phyloP scores from a whole-genome alignment of 2,888 invertebrate genomes.

The Apodemia mormo region DNA sequence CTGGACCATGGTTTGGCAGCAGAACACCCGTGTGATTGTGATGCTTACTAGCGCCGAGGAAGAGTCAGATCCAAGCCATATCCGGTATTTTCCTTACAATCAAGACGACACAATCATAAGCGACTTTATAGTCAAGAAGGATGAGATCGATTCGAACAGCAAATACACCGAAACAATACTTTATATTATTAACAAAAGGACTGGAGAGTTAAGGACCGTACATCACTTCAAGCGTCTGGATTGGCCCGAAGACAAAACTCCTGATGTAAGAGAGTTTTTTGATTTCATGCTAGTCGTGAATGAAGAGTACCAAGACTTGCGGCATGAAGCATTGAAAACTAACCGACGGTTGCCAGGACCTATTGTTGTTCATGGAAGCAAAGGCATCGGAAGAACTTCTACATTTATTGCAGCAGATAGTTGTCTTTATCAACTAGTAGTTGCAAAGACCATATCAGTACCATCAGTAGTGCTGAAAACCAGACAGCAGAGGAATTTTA shows the following conservation, averaged over 20 bases:
- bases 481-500: conserved; percentile 19
- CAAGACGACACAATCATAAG: conserved; percentile 18
- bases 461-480: conserved; percentile 22
- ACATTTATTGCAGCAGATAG: conserved; percentile 22
- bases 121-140: conserved; percentile 21
- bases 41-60: conserved; percentile 20
- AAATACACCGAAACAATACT: conserved; percentile 21
- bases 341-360: conserved; percentile 14
- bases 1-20: conserved; percentile 26
- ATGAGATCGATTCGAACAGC: conserved; percentile 14
- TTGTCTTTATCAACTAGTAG: conserved; percentile 21
- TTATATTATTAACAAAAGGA: conserved; percentile 18
- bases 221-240: conserved; percentile 21
- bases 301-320: conserved; percentile 7
- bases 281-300: conserved; percentile 20
- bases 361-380: conserved; percentile 21
- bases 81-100: conserved; percentile 17
- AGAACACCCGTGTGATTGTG: conserved; percentile 25
- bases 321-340: conserved; percentile 6
- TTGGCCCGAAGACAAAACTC: conserved; percentile 25
- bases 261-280: conserved; percentile 21
- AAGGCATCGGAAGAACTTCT: conserved; percentile 23
- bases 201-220: conserved; percentile 20
- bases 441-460: conserved; percentile 21
- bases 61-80: conserved; percentile 18